Conservation (phyloP, 1,140 invertebrate genomes). For the Glossosoma conforme region DNA sequence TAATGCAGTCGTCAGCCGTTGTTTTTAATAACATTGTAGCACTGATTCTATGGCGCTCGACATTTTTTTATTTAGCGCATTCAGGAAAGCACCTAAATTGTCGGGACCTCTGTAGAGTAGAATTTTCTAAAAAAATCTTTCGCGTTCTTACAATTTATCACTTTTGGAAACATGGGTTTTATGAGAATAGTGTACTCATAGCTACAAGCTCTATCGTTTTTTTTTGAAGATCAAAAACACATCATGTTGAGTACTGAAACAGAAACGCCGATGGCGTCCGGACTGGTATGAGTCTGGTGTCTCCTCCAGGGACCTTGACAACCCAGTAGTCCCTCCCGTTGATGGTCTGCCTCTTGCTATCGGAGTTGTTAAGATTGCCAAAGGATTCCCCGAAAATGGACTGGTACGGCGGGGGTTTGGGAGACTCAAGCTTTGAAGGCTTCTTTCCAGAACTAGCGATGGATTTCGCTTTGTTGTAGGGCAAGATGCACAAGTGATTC, state of each 20-base stretch:
- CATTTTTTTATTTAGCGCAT: too few relatives aligned
- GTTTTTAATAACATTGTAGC: too few relatives aligned
- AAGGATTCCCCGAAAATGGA: constrained; percentile 44
- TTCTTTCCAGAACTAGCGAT: not conserved
- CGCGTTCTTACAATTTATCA: too few relatives aligned
- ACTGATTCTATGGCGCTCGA: too few relatives aligned
- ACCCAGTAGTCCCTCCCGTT: constrained; percentile 73
- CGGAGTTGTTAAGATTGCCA: constrained; percentile 42
- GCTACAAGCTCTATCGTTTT: too few relatives aligned
- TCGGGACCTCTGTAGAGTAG: too few relatives aligned
- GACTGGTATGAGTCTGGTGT: constrained; percentile 61
- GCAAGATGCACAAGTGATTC: constrained; percentile 10
- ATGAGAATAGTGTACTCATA: too few relatives aligned
- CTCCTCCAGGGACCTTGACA: constrained; percentile 52
- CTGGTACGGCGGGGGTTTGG: constrained; percentile 52
- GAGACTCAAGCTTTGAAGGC: constrained; percentile 8
- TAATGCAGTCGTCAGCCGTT: too few relatives aligned
- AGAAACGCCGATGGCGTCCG: constrained; percentile 67
- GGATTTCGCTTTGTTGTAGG: constrained; percentile 1
- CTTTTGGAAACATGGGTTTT: too few relatives aligned
- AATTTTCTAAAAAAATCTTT: too few relatives aligned
- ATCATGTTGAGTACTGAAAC: constrained; percentile 60
- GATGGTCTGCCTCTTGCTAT: constrained; percentile 54
- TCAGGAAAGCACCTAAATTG: too few relatives aligned
- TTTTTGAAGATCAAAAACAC: not conserved